Conservation (phyloP, 2,113 vertebrate genomes). For the Apteryx owenii region DNA sequence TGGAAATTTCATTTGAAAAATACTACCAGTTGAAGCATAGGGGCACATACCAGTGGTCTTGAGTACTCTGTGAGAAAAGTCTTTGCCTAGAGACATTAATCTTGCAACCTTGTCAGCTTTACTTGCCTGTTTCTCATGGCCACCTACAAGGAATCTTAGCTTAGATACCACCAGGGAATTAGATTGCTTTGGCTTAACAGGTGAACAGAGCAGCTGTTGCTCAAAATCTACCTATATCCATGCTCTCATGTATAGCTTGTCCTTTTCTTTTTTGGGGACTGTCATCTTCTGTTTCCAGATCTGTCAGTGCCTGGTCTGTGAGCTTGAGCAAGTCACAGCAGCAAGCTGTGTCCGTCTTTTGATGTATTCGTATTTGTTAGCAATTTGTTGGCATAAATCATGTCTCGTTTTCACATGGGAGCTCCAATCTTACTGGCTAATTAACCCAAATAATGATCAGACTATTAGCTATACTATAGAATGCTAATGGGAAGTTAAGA, state of each 20-base stretch:
- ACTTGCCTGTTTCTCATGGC: not conserved
- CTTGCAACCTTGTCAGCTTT: not conserved
- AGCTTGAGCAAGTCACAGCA: not conserved
- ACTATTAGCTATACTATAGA: not conserved
- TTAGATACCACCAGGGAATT: not conserved
- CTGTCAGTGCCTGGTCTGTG: not conserved
- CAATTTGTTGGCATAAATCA: not conserved
- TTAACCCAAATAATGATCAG: not conserved
- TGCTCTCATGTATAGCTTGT: not conserved
- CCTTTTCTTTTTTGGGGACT: not conserved
- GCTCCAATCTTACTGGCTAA: not conserved
- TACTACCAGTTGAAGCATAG: too few species aligned
- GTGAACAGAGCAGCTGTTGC: not conserved
- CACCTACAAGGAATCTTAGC: not conserved
- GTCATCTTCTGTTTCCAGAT: not conserved
- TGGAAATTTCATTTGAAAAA: not conserved
- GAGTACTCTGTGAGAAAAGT: not conserved
- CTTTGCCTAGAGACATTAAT: not conserved
- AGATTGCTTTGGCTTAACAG: not conserved
- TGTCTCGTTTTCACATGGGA: not conserved
- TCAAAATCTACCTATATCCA: fast-evolving
- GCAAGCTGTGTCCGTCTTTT: not conserved
- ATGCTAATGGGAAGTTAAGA: not conserved
- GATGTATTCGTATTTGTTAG: not conserved
- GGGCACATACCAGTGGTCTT: not conserved